phyloP scores from a whole-genome alignment of 2,113 vertebrate genomes.

The Hippoglossus stenolepis region DNA sequence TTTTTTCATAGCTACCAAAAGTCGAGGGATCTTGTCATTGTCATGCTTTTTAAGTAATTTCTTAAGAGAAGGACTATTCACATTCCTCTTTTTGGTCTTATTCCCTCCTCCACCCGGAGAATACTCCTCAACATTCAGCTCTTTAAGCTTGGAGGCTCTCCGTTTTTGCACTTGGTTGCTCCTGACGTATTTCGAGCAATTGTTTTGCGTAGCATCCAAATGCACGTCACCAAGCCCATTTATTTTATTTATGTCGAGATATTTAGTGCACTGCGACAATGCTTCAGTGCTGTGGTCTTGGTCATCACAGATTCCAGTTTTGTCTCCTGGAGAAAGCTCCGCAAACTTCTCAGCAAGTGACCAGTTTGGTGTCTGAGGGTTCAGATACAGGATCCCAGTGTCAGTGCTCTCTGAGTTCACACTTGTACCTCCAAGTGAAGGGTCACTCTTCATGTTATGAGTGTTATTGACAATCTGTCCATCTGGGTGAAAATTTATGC shows the following conservation, averaged over 20 bases:
- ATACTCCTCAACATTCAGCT: constrained; percentile 28
- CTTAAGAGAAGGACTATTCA: constrained; percentile 10
- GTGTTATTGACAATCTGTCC: constrained; percentile 24
- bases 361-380: constrained; percentile 66
- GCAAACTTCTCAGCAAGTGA: constrained; percentile 62
- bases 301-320: constrained; percentile 10
- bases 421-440: not conserved
- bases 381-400: constrained; percentile 59
- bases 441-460: not conserved
- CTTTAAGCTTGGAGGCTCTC: constrained; percentile 33
- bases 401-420: constrained; percentile 33
- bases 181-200: constrained; percentile 12
- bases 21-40: constrained; percentile 48
- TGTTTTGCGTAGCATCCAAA: not conserved
- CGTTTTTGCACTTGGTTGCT: constrained; percentile 9
- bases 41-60: constrained; percentile 28
- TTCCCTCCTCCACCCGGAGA: constrained; percentile 16
- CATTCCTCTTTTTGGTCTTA: constrained; percentile 4
- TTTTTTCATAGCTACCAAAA: constrained; percentile 76
- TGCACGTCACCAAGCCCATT: not conserved
- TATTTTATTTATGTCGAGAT: constrained; percentile 3
- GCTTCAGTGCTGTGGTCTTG: constrained; percentile 1
- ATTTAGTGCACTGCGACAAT: not conserved
- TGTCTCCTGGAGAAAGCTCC: constrained; percentile 39
- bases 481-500: not conserved